These are phyloP conservation scores for Cyprinella venusta DNA, from an alignment of 2,797 vertebrate genomes.

Conservation along the genomic window DNA sequence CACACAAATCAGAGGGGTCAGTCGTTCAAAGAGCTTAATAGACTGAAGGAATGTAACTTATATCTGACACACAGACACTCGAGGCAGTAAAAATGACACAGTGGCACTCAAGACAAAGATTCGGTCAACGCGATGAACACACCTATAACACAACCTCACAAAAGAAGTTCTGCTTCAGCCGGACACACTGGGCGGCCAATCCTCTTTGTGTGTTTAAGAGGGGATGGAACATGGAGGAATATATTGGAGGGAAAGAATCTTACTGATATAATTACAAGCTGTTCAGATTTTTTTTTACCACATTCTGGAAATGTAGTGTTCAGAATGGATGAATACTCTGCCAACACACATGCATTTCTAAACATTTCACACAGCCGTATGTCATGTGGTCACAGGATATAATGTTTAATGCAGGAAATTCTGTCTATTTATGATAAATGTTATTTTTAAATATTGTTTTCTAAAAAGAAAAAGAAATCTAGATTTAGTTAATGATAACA, in stretches of 20 bases:
- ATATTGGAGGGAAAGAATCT: neutral
- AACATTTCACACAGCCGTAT: neutral
- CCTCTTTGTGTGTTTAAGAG: conserved; percentile 5
- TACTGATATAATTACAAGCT: neutral
- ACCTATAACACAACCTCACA: conserved; percentile 18
- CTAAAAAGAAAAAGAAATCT: too few species aligned
- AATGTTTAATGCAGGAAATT: neutral
- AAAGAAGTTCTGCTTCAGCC: conserved; percentile 18
- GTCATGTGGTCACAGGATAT: neutral
- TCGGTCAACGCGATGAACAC: neutral
- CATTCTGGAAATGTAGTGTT: neutral
- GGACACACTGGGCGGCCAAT: neutral
- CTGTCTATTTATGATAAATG: neutral
- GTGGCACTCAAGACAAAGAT: conserved; percentile 26
- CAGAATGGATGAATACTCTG: neutral
- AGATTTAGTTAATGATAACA: neutral
- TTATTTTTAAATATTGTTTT: too few species aligned
- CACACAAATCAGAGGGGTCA: conserved; percentile 68
- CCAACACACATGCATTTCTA: neutral
- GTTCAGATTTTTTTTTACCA: neutral
- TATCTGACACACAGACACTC: conserved; percentile 38
- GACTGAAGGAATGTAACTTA: conserved; percentile 29
- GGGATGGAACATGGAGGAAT: neutral
- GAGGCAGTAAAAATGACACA: conserved; percentile 26
- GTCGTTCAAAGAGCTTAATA: conserved; percentile 59